These are phyloP conservation scores for Ascidia mentula DNA, from an alignment of 23 tunicate genomes.

Conservation along the genomic window DNA sequence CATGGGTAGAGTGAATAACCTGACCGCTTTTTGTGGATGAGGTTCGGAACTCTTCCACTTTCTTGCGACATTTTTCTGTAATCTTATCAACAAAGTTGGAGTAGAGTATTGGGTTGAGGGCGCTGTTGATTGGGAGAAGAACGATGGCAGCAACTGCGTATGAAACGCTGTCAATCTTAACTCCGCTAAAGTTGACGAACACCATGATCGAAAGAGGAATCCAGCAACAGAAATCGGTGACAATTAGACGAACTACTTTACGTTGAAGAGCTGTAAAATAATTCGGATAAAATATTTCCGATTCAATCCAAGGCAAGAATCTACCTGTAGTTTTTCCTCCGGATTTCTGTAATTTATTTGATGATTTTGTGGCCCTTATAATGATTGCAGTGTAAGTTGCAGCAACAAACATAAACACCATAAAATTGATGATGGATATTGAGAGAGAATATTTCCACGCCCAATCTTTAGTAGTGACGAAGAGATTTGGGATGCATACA, in stretches of 20 bases:
- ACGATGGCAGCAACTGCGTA: constrained; percentile 15
- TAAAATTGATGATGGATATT: constrained; percentile 55
- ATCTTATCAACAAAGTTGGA: constrained; percentile 10
- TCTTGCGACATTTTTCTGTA: neutral
- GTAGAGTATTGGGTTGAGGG: constrained; percentile 9
- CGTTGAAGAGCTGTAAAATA: neutral
- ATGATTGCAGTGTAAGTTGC: constrained; percentile 33
- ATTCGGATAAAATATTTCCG: neutral
- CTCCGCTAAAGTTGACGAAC: constrained; percentile 15
- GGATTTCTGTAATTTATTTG: neutral
- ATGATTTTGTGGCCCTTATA: neutral
- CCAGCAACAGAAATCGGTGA: constrained; percentile 22
- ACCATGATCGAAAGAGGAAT: constrained; percentile 19
- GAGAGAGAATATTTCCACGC: constrained; percentile 56
- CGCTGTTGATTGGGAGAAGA: constrained; percentile 15
- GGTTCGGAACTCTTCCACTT: too few species aligned
- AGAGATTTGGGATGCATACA: constrained; percentile 72
- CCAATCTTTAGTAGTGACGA: constrained; percentile 39
- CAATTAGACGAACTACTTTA: neutral
- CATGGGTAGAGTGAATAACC: too few species aligned
- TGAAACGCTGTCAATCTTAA: neutral
- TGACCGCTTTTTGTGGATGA: too few species aligned
- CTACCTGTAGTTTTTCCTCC: neutral
- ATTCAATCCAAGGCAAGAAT: neutral
- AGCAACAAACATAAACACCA: constrained; percentile 60